Evolutionary conservation across 1,140 invertebrate genomes (phyloP), one percentile per base, ranked within the genome.

Genomic region (Amphibalanus amphitrite): DNA sequence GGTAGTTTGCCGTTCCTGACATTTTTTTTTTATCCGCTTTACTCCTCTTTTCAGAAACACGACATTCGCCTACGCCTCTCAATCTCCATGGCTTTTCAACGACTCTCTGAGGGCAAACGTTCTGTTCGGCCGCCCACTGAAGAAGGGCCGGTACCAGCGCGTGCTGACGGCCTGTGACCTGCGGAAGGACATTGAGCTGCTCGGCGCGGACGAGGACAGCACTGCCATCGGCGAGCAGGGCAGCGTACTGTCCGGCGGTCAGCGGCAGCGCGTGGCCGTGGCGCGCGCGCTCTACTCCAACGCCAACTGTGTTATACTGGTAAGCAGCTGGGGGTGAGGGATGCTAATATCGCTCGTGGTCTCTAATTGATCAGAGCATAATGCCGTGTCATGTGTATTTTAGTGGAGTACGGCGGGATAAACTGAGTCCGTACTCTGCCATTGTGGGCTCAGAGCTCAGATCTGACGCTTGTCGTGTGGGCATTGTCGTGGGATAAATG

Each of bases 21-120:
- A n/a, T n/a, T n/a, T n/a, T n/a, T n/a, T n/a, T n/a, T n/a, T n/a
- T n/a, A n/a, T n/a, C n/a, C n/a, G n/a, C n/a, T n/a, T n/a, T n/a
- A n/a, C n/a, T n/a, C n/a, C n/a, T n/a, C n/a, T n/a, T n/a, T n/a
- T n/a, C n/a, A n/a, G n/a, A n/a, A n/a, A n/a, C n/a, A n/a, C n/a
- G n/a, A n/a, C 71, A 28, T 79, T 89, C 20, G 88, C 88, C 8
- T 94, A 92, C 78, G 88, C 90, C 3, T 85, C 90, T 0, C 92
- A 94, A 78, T 85, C 86, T 70, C 87, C 92, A 0, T 95, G 92
- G 92, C 83, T 95, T 0, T 79, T 90, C 59, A 93, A 94, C 78
- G 84, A 85, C 25, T 85, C 83, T 26, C 76, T 86, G 0, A 77
- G 82, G 71, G 81, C 86, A 23, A 87, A 87, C 76, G 84, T 87